A percentile compares a stretch with the other conserved stretches of the same genome.
phyloP scores from a whole-genome alignment of 2,888 invertebrate species.

The Timema cristinae region DNA sequence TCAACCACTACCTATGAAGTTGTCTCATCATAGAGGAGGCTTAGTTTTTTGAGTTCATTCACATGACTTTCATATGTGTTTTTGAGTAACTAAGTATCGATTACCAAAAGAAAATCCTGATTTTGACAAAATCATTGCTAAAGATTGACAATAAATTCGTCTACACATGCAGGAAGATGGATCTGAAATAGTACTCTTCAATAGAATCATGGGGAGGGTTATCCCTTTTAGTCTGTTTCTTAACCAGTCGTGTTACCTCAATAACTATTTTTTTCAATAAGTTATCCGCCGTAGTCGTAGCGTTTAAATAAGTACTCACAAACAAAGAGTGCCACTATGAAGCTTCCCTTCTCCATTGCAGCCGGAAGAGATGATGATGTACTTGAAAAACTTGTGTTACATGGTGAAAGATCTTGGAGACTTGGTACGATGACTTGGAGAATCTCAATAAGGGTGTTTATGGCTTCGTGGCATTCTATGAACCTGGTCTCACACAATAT shows the following conservation, averaged over 20 bases:
- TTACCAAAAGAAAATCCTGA: background rate
- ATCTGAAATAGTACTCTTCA: slow-evolving; percentile 5
- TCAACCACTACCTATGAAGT: slow-evolving; percentile 1
- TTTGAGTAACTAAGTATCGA: background rate
- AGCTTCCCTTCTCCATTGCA: slow-evolving; percentile 7
- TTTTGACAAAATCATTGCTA: slow-evolving; percentile 4
- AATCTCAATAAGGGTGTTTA: background rate
- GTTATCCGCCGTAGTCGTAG: background rate
- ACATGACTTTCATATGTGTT: too few species aligned
- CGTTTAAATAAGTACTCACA: background rate
- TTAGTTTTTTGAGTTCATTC: background rate
- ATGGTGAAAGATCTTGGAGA: slow-evolving; percentile 10
- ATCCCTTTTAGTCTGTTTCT: slow-evolving; percentile 6
- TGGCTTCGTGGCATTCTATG: slow-evolving; percentile 10
- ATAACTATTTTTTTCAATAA: background rate
- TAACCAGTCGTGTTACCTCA: slow-evolving; percentile 4
- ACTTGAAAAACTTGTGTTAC: slow-evolving; percentile 10
- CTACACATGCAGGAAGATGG: background rate
- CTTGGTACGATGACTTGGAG: slow-evolving; percentile 1
- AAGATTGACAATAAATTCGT: background rate
- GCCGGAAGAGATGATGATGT: slow-evolving; percentile 10
- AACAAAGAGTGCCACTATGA: slow-evolving; percentile 9
- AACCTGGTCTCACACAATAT: slow-evolving; percentile 7
- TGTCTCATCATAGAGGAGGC: slow-evolving; percentile 2
- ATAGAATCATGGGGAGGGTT: slow-evolving; percentile 5